Conservation (phyloP, 2,888 invertebrate species). For the Cephalotes varians region DNA sequence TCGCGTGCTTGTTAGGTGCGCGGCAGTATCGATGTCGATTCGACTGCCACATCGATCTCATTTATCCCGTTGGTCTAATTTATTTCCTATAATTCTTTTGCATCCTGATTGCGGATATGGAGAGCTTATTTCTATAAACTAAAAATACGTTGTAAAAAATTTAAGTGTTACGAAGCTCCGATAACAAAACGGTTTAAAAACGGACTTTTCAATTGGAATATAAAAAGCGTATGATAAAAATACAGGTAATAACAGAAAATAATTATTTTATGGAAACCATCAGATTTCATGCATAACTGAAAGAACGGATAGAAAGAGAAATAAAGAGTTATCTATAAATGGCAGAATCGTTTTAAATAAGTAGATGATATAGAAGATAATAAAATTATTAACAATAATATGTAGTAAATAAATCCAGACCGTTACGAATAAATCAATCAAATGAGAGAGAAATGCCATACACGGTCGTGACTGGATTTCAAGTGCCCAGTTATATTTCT, state of each 20-base stretch:
- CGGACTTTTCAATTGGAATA: not conserved
- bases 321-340: not conserved
- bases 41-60: conserved; percentile 37
- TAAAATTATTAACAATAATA: not conserved
- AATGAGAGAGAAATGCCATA: no score
- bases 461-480: no score
- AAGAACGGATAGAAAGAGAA: not conserved
- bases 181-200: not conserved
- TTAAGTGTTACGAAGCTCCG: not conserved
- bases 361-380: not conserved
- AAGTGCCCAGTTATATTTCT: no score
- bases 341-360: not conserved
- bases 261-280: not conserved
- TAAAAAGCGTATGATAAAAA: not conserved
- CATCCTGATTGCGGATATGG: not conserved
- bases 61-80: conserved; percentile 22
- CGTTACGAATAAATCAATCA: no score
- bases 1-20: conserved; percentile 21
- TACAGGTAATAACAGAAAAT: not conserved
- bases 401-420: no score
- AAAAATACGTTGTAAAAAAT: not conserved
- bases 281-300: not conserved
- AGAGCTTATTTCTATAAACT: not conserved
- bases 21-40: conserved; percentile 7
- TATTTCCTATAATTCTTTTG: not conserved